Percentiles rank a stretch among this genome's conserved stretches.
Conservation (phyloP, 2,113 vertebrate genomes). For the Macrotis lagotis region DNA sequence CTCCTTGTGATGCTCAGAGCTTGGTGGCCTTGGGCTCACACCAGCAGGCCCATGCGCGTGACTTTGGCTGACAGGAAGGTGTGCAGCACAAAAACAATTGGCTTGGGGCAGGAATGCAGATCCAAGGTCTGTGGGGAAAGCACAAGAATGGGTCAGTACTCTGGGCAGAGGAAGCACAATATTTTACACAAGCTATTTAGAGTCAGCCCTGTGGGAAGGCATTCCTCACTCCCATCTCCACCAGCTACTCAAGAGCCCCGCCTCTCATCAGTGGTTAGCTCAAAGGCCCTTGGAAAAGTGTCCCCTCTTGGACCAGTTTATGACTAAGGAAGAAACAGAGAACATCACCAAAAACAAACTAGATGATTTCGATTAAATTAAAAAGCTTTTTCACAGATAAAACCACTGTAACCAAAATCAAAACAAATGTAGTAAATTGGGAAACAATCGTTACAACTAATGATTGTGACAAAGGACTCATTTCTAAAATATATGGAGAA, state of each 20-base stretch:
- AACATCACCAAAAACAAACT: too few species aligned
- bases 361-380: too few species aligned
- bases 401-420: too few species aligned
- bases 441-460: too few species aligned
- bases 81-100: conserved; percentile 95
- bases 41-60: conserved; percentile 95
- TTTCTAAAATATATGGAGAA: too few species aligned
- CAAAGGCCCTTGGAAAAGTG: too few species aligned
- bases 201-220: background rate
- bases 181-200: too few species aligned
- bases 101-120: conserved; percentile 96
- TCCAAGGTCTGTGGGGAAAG: conserved; percentile 88
- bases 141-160: background rate
- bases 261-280: background rate
- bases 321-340: too few species aligned
- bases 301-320: too few species aligned
- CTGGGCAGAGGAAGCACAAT: background rate
- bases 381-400: too few species aligned
- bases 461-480: too few species aligned
- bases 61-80: conserved; percentile 98
- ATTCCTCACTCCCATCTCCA: background rate
- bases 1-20: conserved; percentile 44
- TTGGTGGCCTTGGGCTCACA: conserved; percentile 76
- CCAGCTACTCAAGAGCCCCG: background rate
- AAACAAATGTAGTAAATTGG: too few species aligned